Conservation (phyloP, 2,113 vertebrate genomes). For the Aramus guarauna region DNA sequence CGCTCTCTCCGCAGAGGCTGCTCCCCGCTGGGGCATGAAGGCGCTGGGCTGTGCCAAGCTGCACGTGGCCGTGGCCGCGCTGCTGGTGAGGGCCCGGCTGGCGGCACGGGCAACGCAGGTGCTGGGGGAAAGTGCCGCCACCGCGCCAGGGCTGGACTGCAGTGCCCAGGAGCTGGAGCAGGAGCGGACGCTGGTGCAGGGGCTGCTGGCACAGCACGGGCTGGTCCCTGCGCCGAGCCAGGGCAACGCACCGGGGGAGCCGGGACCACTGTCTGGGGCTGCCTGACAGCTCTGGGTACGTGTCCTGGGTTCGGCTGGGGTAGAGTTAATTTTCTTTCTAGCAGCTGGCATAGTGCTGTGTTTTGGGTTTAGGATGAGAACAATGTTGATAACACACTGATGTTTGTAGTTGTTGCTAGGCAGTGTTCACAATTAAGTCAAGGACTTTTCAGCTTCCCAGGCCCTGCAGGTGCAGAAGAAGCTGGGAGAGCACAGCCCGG, state of each 20-base stretch:
- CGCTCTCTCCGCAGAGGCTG: neutral
- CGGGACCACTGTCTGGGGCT: accelerated
- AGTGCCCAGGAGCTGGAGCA: conserved; percentile 46
- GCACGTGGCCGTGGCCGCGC: conserved; percentile 61
- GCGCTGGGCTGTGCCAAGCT: conserved; percentile 73
- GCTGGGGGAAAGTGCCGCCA: neutral
- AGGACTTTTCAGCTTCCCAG: no score
- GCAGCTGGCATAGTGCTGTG: no score
- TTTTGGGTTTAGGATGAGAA: no score
- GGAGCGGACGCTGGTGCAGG: conserved; percentile 52
- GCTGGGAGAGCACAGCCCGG: no score
- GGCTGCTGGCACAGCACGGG: conserved; percentile 59
- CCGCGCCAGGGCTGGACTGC: neutral
- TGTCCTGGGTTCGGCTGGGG: no score
- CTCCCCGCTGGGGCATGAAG: conserved; percentile 58
- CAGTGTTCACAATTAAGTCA: no score
- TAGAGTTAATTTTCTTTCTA: no score
- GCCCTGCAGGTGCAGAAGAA: no score
- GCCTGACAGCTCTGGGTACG: neutral
- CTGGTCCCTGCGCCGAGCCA: neutral
- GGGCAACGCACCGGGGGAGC: neutral
- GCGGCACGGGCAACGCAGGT: conserved; percentile 34
- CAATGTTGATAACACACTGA: no score
- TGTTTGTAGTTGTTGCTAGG: no score
- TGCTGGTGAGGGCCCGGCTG: conserved; percentile 73